These are phyloP conservation scores for Tychaedon coryphoeus DNA, from an alignment of 2,113 vertebrate genomes.

Conservation along the genomic window DNA sequence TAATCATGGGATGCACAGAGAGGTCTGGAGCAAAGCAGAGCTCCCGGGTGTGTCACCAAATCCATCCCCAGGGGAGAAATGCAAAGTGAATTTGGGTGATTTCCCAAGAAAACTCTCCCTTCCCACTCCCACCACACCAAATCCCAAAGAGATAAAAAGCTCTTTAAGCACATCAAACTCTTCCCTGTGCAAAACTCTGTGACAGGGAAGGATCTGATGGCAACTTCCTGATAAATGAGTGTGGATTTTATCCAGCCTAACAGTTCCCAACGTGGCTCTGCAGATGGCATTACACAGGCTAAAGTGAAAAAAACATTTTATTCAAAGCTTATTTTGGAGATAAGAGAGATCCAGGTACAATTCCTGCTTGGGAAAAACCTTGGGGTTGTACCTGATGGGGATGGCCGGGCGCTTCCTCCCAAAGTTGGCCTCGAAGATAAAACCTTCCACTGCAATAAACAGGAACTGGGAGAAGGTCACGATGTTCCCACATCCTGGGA, in stretches of 20 bases:
- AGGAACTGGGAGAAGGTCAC: constrained; percentile 95
- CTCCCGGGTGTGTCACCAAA: neutral
- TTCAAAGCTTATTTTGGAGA: neutral
- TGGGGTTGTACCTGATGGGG: constrained; percentile 81
- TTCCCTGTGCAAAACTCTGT: neutral
- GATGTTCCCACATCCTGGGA: constrained; percentile 95
- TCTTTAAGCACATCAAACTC: neutral
- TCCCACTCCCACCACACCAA: neutral
- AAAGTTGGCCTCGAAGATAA: constrained; percentile 88
- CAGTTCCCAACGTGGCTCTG: neutral
- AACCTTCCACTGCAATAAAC: constrained; percentile 92
- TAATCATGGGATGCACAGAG: rapidly evolving
- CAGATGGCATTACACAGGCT: neutral
- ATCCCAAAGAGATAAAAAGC: neutral
- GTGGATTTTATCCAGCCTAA: neutral
- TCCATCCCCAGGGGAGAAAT: neutral
- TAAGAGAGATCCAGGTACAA: neutral
- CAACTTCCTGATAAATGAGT: neutral
- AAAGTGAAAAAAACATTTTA: neutral
- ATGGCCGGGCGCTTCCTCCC: constrained; percentile 88
- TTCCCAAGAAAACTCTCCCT: neutral
- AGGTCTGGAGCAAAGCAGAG: neutral
- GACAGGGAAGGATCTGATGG: neutral
- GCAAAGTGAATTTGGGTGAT: neutral
- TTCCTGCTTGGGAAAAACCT: neutral